Base-by-base conservation (phyloP, 1,140 invertebrate species). In the Cyrtorhinus lividipennis region DNA sequence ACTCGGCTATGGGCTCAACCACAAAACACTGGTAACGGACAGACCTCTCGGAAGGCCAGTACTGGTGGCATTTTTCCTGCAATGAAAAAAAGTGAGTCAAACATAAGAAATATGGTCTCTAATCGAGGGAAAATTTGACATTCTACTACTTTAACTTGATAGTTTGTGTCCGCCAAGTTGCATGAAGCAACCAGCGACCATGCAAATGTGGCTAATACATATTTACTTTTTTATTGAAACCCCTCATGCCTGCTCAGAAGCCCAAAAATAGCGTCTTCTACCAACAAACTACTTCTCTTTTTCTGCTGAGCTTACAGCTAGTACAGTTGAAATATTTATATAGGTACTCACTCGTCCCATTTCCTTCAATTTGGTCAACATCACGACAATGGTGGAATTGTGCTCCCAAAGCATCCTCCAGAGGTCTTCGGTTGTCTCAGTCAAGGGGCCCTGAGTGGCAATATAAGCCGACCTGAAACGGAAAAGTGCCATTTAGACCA, bases 321-420 rank as follows among this genome's bases (percentile, higher is more conserved):
- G n/a, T n/a, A n/a, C n/a, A n/a, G n/a, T n/a, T n/a, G n/a, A n/a
- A n/a, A n/a, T n/a, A n/a, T n/a, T n/a, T n/a, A n/a, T n/a, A n/a
- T n/a, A 60, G 44, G 12, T 24, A 75, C 86, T 81, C 78, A 92
- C 90, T 72, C 92, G 80, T 65, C 94, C 93, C 88, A 96, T 93
- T 78, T 98, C 95, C 73, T 95, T 91, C 20, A 96, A 79, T 75
- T 98, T 98, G 2, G 94, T 98, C 38, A 99, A 76, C 95, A 98
- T 99, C 10, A 98, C 96, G 38, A 99, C 88, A 73, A 99, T 99
- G 2, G 93, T 98, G 0, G 94, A 98, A 74, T 99, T 98, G 72
- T 99, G 94, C 73, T 99, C 95, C 96, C 96, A 99, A n/a, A 99
- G 77, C 95, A 98, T 98, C 65, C 96, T 80, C 97, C 97, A 99